Evolutionary conservation across 2,113 vertebrate genomes (phyloP).

Genomic region (Chunga burmeisteri): DNA sequence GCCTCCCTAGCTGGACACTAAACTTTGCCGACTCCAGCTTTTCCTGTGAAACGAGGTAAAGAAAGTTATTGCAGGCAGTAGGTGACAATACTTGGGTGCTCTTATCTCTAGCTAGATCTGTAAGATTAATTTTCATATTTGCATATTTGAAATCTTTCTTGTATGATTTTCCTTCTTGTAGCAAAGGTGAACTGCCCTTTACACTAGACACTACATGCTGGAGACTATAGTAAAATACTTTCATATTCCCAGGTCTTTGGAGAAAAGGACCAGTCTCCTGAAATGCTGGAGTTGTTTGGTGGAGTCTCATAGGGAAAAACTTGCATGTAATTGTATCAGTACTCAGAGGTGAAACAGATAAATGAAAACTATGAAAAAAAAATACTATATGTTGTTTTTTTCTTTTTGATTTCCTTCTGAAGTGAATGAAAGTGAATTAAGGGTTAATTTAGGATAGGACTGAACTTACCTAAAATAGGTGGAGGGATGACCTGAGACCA

Average conservation of each 20-base stretch:
- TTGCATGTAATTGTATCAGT: not conserved
- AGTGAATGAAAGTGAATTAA: not conserved
- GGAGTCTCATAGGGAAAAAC: not conserved
- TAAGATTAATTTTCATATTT: not conserved
- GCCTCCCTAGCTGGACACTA: not conserved
- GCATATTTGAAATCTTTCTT: not conserved
- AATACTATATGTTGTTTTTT: fast-evolving
- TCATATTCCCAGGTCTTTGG: not conserved
- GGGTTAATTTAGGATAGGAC: not conserved
- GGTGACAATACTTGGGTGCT: not conserved
- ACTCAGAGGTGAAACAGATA: not conserved
- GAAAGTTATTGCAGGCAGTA: not conserved
- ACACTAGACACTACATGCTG: not conserved
- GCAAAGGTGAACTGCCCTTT: not conserved
- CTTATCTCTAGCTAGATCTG: not conserved
- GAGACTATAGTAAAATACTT: not conserved
- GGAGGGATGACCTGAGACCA: not conserved
- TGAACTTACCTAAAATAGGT: not conserved
- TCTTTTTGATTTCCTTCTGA: not conserved
- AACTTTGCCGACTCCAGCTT: not conserved
- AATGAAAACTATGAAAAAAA: not conserved
- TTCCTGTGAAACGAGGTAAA: not conserved
- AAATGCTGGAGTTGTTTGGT: not conserved
- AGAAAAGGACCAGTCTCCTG: not conserved
- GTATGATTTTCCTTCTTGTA: not conserved